These are phyloP conservation scores for Drosophila lutescens DNA, from an alignment of 2,888 invertebrate genomes.

Conservation along the genomic window DNA sequence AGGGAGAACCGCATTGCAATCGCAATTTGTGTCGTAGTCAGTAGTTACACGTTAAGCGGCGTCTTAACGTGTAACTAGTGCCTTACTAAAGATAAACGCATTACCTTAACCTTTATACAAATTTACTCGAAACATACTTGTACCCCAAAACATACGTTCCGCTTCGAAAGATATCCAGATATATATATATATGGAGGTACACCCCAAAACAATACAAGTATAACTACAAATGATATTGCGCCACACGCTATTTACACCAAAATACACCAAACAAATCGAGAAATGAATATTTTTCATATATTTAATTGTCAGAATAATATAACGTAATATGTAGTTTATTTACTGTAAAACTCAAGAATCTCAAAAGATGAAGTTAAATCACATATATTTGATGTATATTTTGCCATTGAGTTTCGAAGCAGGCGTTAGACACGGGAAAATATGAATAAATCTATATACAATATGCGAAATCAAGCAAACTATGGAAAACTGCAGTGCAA, in stretches of 20 bases:
- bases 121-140: constrained; percentile 67
- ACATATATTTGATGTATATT: constrained; percentile 48
- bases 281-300: constrained; percentile 63
- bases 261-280: constrained; percentile 33
- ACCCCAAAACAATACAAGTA: constrained; percentile 48
- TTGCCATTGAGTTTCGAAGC: constrained; percentile 54
- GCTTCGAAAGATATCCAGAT: constrained; percentile 43
- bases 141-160: constrained; percentile 45
- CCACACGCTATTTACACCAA: constrained; percentile 74
- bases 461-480: constrained; percentile 52
- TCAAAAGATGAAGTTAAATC: constrained; percentile 29
- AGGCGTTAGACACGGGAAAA: constrained; percentile 27
- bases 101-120: constrained; percentile 81
- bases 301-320: constrained; percentile 48
- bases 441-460: constrained; percentile 33
- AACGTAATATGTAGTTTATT: constrained; percentile 51
- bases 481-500: constrained; percentile 71
- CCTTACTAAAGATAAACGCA: constrained; percentile 83
- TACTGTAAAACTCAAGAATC: constrained; percentile 43
- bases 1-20: constrained; percentile 43
- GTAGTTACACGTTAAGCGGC: constrained; percentile 83
- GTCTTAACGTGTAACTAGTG: constrained; percentile 83
- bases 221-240: constrained; percentile 47
- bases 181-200: constrained; percentile 44
- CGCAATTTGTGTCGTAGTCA: constrained; percentile 77